A percentile compares a stretch with the other conserved stretches of the same genome.
Conservation (phyloP, 2,797 vertebrate genomes). For the Anguilla megastoma region DNA sequence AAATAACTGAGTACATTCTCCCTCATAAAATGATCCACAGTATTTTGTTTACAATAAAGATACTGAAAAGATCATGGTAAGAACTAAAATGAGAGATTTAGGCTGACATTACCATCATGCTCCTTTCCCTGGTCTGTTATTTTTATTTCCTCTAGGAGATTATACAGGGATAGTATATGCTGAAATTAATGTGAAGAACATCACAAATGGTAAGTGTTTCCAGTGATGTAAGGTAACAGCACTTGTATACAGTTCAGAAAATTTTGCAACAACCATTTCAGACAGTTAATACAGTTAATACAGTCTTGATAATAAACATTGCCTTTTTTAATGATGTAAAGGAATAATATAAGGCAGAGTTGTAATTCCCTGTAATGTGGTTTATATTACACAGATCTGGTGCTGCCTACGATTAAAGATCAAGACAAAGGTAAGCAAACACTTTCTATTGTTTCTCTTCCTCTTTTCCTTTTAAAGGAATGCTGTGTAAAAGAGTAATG, state of each 20-base stretch:
- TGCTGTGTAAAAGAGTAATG: neutral
- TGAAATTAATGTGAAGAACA: neutral
- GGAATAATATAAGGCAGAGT: neutral
- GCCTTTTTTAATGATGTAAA: neutral
- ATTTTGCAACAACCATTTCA: neutral
- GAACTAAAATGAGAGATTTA: neutral
- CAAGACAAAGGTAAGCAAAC: neutral
- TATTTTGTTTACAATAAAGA: neutral
- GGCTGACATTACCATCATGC: neutral
- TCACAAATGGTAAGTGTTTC: neutral
- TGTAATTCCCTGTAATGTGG: neutral
- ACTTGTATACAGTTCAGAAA: neutral
- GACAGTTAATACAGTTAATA: neutral
- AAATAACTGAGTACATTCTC: constrained; percentile 4
- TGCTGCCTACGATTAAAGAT: neutral
- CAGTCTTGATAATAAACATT: neutral
- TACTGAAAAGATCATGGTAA: neutral
- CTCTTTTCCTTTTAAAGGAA: neutral
- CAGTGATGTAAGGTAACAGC: neutral
- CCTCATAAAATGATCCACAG: neutral
- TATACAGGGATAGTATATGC: neutral
- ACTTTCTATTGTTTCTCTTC: neutral
- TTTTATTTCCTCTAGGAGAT: neutral
- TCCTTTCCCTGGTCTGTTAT: neutral
- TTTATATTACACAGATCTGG: neutral